Evolutionary conservation across 1,140 invertebrate species (phyloP).

Genomic region (Aplysia californica): DNA sequence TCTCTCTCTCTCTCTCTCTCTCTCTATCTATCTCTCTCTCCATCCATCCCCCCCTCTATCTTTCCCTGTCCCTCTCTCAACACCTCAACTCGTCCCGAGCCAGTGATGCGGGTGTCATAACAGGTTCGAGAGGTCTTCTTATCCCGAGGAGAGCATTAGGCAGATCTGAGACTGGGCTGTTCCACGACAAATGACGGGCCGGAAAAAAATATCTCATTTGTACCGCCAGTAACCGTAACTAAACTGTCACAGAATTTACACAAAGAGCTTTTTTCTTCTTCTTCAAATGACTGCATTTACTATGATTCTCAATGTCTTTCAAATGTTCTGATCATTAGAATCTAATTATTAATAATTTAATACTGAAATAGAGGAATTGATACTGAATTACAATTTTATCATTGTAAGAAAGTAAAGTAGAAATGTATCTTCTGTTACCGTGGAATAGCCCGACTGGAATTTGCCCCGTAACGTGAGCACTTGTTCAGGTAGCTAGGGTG

Average conservation of each 20-base stretch:
- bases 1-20: constrained; percentile 19
- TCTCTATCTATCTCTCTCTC: constrained; percentile 10
- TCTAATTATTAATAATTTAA: background rate
- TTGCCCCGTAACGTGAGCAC: too few relatives aligned
- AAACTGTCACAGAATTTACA: background rate
- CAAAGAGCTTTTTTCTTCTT: background rate
- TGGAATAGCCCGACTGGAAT: too few relatives aligned
- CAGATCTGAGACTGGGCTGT: background rate
- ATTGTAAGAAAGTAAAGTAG: background rate
- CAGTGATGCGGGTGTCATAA: background rate
- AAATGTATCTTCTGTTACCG: background rate
- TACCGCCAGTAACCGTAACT: background rate
- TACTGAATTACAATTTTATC: background rate
- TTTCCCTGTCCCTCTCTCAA: background rate
- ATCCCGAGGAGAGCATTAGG: too few relatives aligned
- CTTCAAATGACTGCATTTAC: too few relatives aligned
- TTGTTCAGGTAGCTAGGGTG: too few relatives aligned
- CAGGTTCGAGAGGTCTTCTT: too few relatives aligned
- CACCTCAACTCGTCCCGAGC: background rate
- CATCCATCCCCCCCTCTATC: background rate
- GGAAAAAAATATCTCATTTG: background rate
- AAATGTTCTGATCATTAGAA: too few relatives aligned
- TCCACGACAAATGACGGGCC: background rate
- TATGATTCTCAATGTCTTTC: too few relatives aligned
- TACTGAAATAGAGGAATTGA: background rate